phyloP scores from a whole-genome alignment of 2,113 vertebrate species.

The Myotis lucifugus region DNA sequence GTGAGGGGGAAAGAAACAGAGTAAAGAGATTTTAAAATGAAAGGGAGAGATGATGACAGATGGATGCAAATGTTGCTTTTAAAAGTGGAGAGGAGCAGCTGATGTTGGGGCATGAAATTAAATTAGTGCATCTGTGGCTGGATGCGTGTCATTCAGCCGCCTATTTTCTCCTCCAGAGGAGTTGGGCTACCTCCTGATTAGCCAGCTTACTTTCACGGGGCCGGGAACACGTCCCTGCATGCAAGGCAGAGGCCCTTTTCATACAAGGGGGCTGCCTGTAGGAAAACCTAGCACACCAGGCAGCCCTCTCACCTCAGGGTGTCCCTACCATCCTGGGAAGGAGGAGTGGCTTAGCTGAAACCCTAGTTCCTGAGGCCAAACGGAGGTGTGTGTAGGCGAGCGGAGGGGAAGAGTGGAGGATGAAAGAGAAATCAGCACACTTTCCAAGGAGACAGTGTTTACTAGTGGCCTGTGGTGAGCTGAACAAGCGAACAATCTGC shows the following conservation, averaged over 20 bases:
- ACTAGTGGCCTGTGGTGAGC: background rate
- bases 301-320: background rate
- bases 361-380: background rate
- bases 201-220: constrained; percentile 32
- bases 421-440: background rate
- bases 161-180: constrained; percentile 81
- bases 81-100: constrained; percentile 80
- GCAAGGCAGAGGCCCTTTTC: background rate
- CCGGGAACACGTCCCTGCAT: background rate
- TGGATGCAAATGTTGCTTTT: constrained; percentile 86
- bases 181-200: constrained; percentile 80
- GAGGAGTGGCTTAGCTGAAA: background rate
- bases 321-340: background rate
- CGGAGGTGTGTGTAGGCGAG: background rate
- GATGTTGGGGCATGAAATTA: constrained; percentile 90
- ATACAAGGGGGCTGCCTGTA: constrained; percentile 4
- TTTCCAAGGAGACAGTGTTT: constrained; percentile 26
- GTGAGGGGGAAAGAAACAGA: constrained; percentile 60
- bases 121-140: constrained; percentile 94
- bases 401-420: too few species aligned
- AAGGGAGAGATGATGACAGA: constrained; percentile 82
- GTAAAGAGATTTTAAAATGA: constrained; percentile 78
- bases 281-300: background rate
- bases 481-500: background rate
- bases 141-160: constrained; percentile 81